Base-by-base conservation (phyloP, 2,113 vertebrate species). In the Mesocricetus auratus region DNA sequence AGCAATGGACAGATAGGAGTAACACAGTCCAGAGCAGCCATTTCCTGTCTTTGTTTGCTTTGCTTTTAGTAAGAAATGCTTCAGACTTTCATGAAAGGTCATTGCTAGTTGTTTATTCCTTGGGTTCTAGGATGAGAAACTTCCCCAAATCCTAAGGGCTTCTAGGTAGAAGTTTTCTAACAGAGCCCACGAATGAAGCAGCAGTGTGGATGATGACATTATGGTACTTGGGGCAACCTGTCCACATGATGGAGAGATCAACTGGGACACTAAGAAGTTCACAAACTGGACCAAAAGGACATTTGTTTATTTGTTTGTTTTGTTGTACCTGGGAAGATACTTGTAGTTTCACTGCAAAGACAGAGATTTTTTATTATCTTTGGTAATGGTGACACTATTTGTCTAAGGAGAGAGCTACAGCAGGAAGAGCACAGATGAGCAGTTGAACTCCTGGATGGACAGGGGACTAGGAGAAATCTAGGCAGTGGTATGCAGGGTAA, bases 41-140 rank as follows among this genome's bases (percentile, higher is more conserved):
- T 73, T 88, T 90, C 79, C 87, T 74, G 91, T 96, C 53, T 90
- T 79, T 24, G 2, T 47, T 86, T 89, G 79, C 85, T 96, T 89
- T 89, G 71, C 42, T 91, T 88, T 90, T 75, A 53, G 16, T 89
- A 74, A 79, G 68, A 90, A 95, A 90, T 13, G 26, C 39, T 73
- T 1, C n/a, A 90, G 53, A 73, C 39, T 73, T 86, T 88, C 50
- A 69, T 13, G 75, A 73, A 74, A 82, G 60, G 89, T 62, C 17
- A 39, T 8, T 10, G 9, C 29, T 74, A 69, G 47, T 13, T 73
- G 36, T 73, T 93, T 82, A 90, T 50, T 92, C 92, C 58, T 86
- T 93, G 66, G 31, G 24, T 89, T 15, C 33, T 10, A 9, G 62
- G 36, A n/a, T 6, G 22, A 89, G 17, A 82, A 50, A 77, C 64